A percentile compares a stretch with the other conserved stretches of the same genome.
Conservation (phyloP, 2,797 vertebrate genomes). For the Aeoliscus strigatus region DNA sequence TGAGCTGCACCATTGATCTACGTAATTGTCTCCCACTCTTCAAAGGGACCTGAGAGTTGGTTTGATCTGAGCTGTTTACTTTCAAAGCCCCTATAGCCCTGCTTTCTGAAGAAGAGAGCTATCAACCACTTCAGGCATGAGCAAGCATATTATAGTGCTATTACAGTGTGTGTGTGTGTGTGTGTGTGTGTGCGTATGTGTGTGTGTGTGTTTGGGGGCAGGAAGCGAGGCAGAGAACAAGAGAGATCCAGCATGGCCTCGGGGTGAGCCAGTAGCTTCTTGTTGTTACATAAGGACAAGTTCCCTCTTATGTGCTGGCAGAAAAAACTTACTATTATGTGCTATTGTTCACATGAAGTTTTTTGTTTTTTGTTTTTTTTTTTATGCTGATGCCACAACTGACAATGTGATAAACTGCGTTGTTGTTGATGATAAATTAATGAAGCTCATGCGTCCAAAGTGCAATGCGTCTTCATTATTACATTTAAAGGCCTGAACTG, state of each 20-base stretch:
- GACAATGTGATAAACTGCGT: constrained; percentile 10
- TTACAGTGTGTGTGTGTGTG: constrained; percentile 36
- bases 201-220: constrained; percentile 2
- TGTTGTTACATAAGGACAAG: constrained; percentile 42
- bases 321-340: constrained; percentile 10
- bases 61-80: constrained; percentile 73
- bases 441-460: too few relatives aligned
- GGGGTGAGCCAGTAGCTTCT: constrained; percentile 45
- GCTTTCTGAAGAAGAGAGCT: constrained; percentile 62
- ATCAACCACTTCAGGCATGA: constrained; percentile 70
- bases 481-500: constrained; percentile 6
- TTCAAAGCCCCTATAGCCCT: constrained; percentile 63
- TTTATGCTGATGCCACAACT: too few relatives aligned
- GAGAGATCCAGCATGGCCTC: constrained; percentile 27
- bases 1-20: constrained; percentile 71
- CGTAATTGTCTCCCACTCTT: constrained; percentile 71
- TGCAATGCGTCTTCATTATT: too few relatives aligned
- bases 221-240: constrained; percentile 5
- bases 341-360: too few relatives aligned
- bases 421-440: constrained; percentile 21
- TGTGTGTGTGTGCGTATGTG: constrained; percentile 20
- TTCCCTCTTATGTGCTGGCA: constrained; percentile 15
- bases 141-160: constrained; percentile 60
- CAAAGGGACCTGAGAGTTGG: constrained; percentile 66
- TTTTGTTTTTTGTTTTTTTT: too few relatives aligned